Base-by-base conservation (phyloP, 2,113 vertebrate species). In the Heterochromis multidens region DNA sequence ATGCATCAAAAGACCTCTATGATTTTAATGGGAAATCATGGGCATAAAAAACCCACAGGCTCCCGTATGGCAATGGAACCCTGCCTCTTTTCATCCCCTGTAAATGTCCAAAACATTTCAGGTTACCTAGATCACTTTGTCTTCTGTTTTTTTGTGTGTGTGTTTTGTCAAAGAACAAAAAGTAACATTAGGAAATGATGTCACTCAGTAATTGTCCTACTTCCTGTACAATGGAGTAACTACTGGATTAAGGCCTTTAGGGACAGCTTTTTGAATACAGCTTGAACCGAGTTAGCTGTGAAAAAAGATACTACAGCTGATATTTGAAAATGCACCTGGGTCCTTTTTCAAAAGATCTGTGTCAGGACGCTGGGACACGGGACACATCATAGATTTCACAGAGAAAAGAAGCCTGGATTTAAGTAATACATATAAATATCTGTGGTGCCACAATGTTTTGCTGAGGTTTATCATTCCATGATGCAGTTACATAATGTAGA, bases 181-280 rank as follows among this genome's bases (percentile, higher is more conserved):
- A 29, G 46, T 52, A 8, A 77, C 67, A 85, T 27, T 57, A 83
- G 54, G 91, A 91, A 86, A 82, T 91, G 4, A 93, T 88, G 88
- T 89, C 90, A 91, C 62, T 8, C 27, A 52, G 81, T 78, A 88
- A 46, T 6, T 79, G 81, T 56, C 60, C 84, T 86, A 52, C 83
- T 79, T 91, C 84, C 81, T 84, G 70, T 49, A 54, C 65, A 89
- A 31, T 62, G 40, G 60, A 82, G 49, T 82, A 59, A 87, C 46
- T 46, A 59, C 33, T 60, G 82, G 76, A 81, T 81, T 70, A 46
- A 87, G 91, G 81, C 86, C 72, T 57, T 11, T 54, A 59, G 80
- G 31, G 78, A 83, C 7, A 33, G 49, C 25, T 12, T 43, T 29
- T 61, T 81, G 81, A 82, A 54, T 78, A 35, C 84, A 65, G 61